Base-by-base conservation (phyloP, 2,797 vertebrate species). In the Sebastes diaconus region DNA sequence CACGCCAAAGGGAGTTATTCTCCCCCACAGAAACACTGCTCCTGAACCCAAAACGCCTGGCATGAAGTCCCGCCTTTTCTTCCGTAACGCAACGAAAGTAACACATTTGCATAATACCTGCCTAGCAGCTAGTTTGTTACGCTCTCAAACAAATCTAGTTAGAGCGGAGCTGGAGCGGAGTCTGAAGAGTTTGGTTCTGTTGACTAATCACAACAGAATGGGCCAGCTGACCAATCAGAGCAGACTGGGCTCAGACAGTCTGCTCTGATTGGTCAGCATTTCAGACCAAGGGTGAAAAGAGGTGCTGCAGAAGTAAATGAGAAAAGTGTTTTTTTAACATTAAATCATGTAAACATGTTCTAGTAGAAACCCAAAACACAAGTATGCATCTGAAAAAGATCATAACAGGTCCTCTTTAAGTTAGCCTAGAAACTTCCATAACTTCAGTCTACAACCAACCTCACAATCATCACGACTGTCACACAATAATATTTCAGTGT, bases 401-500 rank as follows among this genome's bases (percentile, higher is more conserved):
- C 18, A 52, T n/a, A n/a, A 50, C 0, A 52, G 8, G 18, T 52
- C 8, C 18, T n/a, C 46, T 52, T 52, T 52, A 52, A 52, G 46
- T 52, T 52, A 52, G 2, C 68, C 2, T 12, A 3, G 16, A 65
- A 72, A 79, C 72, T 68, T 73, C 18, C 32, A 50, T 42, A 69
- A 72, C 32, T 73, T 27, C 30, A 39, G 13, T 69, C 55, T 20
- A 46, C 39, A 54, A 64, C 20, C 65, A 68, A 22, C 61, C 63
- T 72, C 30, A 50, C 8, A 25, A 24, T 30, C 58, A 54, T 66
- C 71, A 55, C 22, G 9, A 27, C 77, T 61, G 68, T 76, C 42
- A 73, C 42, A 75, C 46, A 79, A 73, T 69, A 68, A 84, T 84
- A 66, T 83, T 77, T 81, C 68, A 67, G 54, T 29, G 36, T 66